Percentiles rank a stretch among this genome's conserved stretches.
Evolutionary conservation across 2,113 vertebrate species (phyloP).

Genomic region (Strix uralensis): DNA sequence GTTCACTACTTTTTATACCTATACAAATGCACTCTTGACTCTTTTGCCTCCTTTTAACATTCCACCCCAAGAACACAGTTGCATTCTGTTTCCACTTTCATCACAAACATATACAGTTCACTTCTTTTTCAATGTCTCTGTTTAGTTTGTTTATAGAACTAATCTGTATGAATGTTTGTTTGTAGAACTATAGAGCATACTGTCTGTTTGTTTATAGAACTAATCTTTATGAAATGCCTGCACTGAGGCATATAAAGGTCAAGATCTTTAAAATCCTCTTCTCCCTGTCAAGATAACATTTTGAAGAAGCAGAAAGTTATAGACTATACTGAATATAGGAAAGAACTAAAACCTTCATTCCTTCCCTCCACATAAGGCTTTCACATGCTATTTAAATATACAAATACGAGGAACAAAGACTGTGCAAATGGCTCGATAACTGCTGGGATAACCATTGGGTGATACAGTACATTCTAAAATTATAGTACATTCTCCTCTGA

Average conservation of each 20-base stretch:
- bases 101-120: neutral
- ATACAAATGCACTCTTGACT: neutral
- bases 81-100: neutral
- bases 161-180: neutral
- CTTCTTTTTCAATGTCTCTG: neutral
- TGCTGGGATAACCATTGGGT: neutral
- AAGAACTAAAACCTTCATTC: neutral
- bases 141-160: neutral
- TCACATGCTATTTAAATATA: neutral
- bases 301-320: neutral
- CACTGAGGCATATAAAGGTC: slow-evolving; percentile 8
- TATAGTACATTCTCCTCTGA: neutral
- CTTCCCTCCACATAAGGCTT: neutral
- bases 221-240: neutral
- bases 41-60: neutral
- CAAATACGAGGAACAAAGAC: neutral
- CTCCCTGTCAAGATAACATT: neutral
- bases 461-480: neutral
- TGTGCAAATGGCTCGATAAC: neutral
- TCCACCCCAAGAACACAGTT: neutral
- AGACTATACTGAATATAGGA: neutral
- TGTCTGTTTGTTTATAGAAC: neutral
- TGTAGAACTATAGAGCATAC: neutral
- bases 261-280: neutral
- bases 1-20: neutral